Evolutionary conservation across 2,113 vertebrate species (phyloP).

Genomic region (Oriolus oriolus): DNA sequence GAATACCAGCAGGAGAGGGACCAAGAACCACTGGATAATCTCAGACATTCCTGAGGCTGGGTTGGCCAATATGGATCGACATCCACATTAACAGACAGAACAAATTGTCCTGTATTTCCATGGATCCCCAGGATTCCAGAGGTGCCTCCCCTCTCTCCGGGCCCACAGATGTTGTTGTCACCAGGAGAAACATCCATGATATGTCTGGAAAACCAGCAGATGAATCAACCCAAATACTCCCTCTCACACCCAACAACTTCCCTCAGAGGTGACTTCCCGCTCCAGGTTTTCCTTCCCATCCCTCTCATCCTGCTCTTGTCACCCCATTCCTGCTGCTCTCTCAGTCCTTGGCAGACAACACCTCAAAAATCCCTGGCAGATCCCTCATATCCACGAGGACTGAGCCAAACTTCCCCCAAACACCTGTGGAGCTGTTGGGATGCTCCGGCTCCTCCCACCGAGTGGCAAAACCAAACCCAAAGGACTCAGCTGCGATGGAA

Average conservation of each 20-base stretch:
- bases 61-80: not conserved
- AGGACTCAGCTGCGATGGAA: not conserved
- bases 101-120: not conserved
- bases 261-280: not conserved
- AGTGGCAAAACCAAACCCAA: not conserved
- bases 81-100: not conserved
- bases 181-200: not conserved
- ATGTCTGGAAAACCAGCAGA: not conserved
- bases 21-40: not conserved
- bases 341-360: not conserved
- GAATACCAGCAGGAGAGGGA: not conserved
- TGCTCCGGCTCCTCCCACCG: not conserved
- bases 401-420: not conserved
- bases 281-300: not conserved
- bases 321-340: not conserved
- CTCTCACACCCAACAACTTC: not conserved
- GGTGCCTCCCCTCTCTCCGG: not conserved
- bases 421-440: not conserved
- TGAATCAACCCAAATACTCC: not conserved
- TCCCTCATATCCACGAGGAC: not conserved
- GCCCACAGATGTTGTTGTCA: not conserved
- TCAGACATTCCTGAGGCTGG: not conserved
- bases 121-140: not conserved
- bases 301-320: not conserved
- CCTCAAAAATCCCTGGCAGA: not conserved